phyloP scores from a whole-genome alignment of 2,888 invertebrate species.

The Mythimna vitellina region DNA sequence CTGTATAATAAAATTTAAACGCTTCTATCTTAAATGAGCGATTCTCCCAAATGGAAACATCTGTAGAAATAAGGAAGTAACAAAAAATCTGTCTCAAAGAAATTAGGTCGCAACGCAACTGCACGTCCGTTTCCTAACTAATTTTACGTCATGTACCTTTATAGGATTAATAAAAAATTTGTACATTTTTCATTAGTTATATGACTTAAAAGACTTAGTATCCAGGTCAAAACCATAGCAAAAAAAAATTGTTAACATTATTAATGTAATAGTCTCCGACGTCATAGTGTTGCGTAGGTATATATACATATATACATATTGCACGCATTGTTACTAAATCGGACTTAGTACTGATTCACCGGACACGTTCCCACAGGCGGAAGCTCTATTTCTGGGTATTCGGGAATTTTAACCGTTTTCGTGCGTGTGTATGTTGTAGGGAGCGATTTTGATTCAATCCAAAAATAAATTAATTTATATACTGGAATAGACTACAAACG shows the following conservation, averaged over 20 bases:
- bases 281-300: constrained; percentile 1
- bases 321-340: constrained; percentile 34
- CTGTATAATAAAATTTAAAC: neutral
- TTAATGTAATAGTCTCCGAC: constrained; percentile 20
- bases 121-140: constrained; percentile 22
- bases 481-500: neutral
- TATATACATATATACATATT: constrained; percentile 25
- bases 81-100: constrained; percentile 14
- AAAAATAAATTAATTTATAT: neutral
- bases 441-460: neutral
- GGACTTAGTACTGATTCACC: constrained; percentile 41
- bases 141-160: constrained; percentile 6
- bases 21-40: neutral
- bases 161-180: neutral
- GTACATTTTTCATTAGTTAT: too few relatives aligned
- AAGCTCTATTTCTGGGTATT: constrained; percentile 43
- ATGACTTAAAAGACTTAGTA: too few relatives aligned
- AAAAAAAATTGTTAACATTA: too few relatives aligned
- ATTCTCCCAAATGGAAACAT: constrained; percentile 15
- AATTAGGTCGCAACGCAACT: constrained; percentile 28
- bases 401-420: constrained; percentile 30
- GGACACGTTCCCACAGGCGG: constrained; percentile 39
- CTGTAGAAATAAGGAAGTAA: constrained; percentile 36
- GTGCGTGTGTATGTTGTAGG: constrained; percentile 15
- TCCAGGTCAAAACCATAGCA: too few relatives aligned